phyloP scores from a whole-genome alignment of 2,113 vertebrate species.

The Rostratula benghalensis region DNA sequence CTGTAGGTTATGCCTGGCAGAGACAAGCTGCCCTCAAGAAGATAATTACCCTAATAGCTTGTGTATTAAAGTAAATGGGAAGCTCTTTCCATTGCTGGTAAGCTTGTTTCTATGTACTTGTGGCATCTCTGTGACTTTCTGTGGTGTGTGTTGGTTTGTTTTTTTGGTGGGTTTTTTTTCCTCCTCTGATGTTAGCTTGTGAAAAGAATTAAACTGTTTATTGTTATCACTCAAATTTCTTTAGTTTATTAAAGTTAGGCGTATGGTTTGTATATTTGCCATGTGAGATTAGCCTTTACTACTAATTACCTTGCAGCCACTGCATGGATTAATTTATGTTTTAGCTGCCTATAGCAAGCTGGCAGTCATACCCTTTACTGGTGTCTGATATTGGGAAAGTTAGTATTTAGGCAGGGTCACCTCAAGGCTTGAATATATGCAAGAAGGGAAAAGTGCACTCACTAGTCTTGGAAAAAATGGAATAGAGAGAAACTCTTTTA shows the following conservation, averaged over 20 bases:
- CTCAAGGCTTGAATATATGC: neutral
- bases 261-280: neutral
- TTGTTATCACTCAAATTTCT: neutral
- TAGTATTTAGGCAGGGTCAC: neutral
- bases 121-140: neutral
- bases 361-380: neutral
- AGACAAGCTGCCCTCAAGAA: constrained; percentile 97
- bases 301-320: neutral
- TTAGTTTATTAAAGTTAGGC: neutral
- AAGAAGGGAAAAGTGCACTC: neutral
- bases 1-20: constrained; percentile 91
- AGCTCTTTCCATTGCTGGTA: constrained; percentile 93
- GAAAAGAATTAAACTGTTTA: neutral
- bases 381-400: neutral
- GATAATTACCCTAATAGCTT: constrained; percentile 95
- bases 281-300: neutral
- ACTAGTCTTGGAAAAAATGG: neutral
- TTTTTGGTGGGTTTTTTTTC: too few relatives aligned
- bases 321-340: neutral
- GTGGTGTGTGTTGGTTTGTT: neutral
- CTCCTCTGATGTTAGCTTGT: neutral
- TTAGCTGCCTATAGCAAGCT: neutral
- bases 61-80: constrained; percentile 98
- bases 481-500: neutral
- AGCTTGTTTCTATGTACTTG: constrained; percentile 44